Percentiles rank a stretch among this genome's conserved stretches.
These are phyloP conservation scores for Dusona sp. DNA, from an alignment of 2,888 invertebrate genomes.

Conservation along the genomic window DNA sequence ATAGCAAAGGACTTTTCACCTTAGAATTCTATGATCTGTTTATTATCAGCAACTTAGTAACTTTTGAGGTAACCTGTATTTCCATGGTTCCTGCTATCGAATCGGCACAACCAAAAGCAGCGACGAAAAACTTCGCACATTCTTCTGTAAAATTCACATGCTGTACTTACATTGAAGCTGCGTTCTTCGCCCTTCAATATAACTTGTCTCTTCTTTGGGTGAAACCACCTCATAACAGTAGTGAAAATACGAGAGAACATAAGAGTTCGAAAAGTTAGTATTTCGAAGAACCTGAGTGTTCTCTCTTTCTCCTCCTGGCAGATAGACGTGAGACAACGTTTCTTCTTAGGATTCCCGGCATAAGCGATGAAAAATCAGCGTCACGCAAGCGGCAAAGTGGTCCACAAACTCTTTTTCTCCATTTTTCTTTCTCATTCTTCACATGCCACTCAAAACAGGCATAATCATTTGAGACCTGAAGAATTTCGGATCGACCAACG, in stretches of 20 bases:
- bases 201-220: conserved; percentile 21
- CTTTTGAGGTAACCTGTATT: neutral
- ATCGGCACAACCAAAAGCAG: conserved; percentile 10
- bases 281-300: conserved; percentile 25
- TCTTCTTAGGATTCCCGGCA: conserved; percentile 29
- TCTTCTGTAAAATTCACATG: conserved; percentile 56
- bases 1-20: neutral
- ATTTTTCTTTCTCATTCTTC: conserved; percentile 8
- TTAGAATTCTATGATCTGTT: neutral
- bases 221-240: conserved; percentile 21
- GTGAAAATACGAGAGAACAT: conserved; percentile 19
- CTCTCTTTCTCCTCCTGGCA: neutral
- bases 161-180: conserved; percentile 26
- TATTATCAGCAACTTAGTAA: neutral
- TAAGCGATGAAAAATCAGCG: conserved; percentile 34
- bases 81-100: neutral
- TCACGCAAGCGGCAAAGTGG: conserved; percentile 40
- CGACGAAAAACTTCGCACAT: conserved; percentile 52
- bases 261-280: conserved; percentile 31
- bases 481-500: conserved; percentile 12
- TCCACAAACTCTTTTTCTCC: neutral
- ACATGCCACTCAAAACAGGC: conserved; percentile 18
- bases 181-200: conserved; percentile 3
- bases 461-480: conserved; percentile 21
- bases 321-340: conserved; percentile 21